Base-by-base conservation (phyloP, 2,888 invertebrate species). In the Deroplatys truncata region DNA sequence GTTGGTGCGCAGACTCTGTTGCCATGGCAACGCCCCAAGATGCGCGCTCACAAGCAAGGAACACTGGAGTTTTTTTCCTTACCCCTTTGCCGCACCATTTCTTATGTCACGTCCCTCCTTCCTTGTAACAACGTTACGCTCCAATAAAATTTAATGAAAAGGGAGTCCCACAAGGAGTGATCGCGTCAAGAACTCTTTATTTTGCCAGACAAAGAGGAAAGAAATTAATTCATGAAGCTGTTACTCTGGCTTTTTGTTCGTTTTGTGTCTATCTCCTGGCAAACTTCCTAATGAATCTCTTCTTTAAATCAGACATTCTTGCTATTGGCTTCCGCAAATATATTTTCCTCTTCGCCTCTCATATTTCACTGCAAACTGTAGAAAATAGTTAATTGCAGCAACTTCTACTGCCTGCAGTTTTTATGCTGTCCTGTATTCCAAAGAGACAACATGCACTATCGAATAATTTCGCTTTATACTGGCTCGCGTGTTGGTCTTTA, bases 21-120 rank as follows among this genome's bases (percentile, higher is more conserved):
- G 82, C n/a, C 87, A 87, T 87, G 83, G n/a, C 82, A 87, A 87
- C 87, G 83, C 87, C 87, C 83, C 83, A 83, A 87, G 87, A 87
- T 87, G 87, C 87, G 87, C 87, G 87, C 31, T 83, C 35, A 82
- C 43, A 56, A n/a, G 82, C 56, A 72, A 72, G 56, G 56, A 72
- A 72, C 56, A 20, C 56, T 72, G 56, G 56, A 87, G 87, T 29
- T 31, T 87, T 87, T 87, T 87, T 87, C 87, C 82, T 83, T 72
- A 72, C 56, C 56, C 25, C 56, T 25, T 72, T 72, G 20, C 56
- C 56, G 5, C 16, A 72, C 56, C 56, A 72, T 87, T 87, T 87
- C 87, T 87, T 87, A 87, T 35, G 83, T 87, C 82, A 87, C 87
- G 87, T 83, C 82, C 87, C 56, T 16, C 56, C 56, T 25, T 72